Base-by-base conservation (phyloP, 2,797 vertebrate genomes). In the Bovichtus diacanthus region DNA sequence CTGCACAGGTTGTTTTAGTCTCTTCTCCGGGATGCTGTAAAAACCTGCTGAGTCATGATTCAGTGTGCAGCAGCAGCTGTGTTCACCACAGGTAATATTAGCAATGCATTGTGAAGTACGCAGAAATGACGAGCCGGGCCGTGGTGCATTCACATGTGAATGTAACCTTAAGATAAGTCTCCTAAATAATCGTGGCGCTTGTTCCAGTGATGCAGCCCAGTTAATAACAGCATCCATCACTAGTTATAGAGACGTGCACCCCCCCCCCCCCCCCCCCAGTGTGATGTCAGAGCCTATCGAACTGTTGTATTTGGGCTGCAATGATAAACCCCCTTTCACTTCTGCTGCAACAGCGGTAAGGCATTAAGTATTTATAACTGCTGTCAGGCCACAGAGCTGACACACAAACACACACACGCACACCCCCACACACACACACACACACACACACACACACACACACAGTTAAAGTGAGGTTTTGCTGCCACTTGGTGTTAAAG, bases 321-420 rank as follows among this genome's bases (percentile, higher is more conserved):
- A 54, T 21, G 29, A 55, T 74, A 23, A n/a, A 18, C 44, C 55
- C 43, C 49, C 21, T 66, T 78, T 78, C 41, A 51, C 36, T 71
- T 61, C 69, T 87, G 78, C 90, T 88, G 82, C 82, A 82, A 92
- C 85, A 88, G 55, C 2, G 16, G 84, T 79, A 53, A 36, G 31
- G 8, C 67, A 92, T 92, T 82, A 92, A 91, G 68, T 90, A 92
- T 93, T 91, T 81, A 93, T 83, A 83, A 70, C 49, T 56, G 68
- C 67, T 83, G 77, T 58, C 77, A 77, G 76, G 76, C 60, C 85
- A 79, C 64, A 53, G 44, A 78, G 50, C 74, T 51, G 25, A 70
- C 66, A 78, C 56, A 19, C 58, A 79, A 71, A 64, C 46, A 36
- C 27, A 49, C 0, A 60, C 27, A 49, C 53, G 53, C 66, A 71